Conservation (phyloP, 2,888 invertebrate species). For the Chrysodeixis includens region DNA sequence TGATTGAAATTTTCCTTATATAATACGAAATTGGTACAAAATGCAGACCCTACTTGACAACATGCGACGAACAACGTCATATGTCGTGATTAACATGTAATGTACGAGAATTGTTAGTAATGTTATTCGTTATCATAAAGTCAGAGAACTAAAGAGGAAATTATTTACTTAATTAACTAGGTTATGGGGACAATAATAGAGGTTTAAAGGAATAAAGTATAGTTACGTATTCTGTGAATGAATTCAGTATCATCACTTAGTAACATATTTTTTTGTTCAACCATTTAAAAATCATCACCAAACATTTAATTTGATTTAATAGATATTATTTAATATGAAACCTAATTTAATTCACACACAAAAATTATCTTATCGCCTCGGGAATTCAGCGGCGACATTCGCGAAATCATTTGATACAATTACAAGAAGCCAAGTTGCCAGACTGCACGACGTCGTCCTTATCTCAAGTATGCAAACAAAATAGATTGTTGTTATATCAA, state of each 20-base stretch:
- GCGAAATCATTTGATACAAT: constrained; percentile 38
- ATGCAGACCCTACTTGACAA: not conserved
- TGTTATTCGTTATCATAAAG: not conserved
- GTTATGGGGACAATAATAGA: not conserved
- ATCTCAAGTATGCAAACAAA: constrained; percentile 46
- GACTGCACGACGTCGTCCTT: constrained; percentile 57
- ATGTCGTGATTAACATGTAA: not conserved
- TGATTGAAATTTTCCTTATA: not conserved
- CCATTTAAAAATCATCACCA: too few species aligned
- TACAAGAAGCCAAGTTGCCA: constrained; percentile 45
- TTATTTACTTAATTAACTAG: not conserved
- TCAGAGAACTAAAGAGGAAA: not conserved
- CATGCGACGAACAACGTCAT: too few species aligned
- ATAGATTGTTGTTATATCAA: constrained; percentile 64
- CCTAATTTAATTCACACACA: not conserved
- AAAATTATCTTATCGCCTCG: constrained; percentile 12
- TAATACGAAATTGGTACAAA: not conserved
- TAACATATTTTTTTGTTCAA: too few species aligned
- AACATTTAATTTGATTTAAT: too few species aligned
- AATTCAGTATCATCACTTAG: not conserved
- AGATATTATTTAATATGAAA: not conserved
- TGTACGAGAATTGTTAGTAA: not conserved
- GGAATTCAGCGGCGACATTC: constrained; percentile 34
- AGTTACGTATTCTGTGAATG: not conserved
- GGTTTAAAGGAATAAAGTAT: not conserved